A percentile compares a stretch with the other conserved stretches of the same genome.
phyloP scores from a whole-genome alignment of 2,797 vertebrate species.

The Lepus oiostolus region DNA sequence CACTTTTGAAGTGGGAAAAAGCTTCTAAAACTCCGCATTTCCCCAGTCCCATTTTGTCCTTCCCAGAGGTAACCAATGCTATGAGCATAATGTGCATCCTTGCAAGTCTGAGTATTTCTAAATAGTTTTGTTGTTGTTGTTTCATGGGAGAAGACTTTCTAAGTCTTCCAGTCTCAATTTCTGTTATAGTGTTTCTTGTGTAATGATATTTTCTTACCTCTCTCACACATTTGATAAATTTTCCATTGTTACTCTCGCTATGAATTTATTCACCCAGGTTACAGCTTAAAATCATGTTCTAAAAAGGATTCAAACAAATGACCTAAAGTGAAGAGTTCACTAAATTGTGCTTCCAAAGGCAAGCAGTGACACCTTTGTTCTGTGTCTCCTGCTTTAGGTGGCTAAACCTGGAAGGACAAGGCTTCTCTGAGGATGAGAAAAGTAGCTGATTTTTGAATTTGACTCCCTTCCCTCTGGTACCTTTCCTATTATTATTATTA shows the following conservation, averaged over 20 bases:
- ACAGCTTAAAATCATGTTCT: constrained; percentile 38
- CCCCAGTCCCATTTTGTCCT: background rate
- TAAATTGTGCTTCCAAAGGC: constrained; percentile 31
- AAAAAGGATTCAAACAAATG: background rate
- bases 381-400: background rate
- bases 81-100: background rate
- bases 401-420: background rate
- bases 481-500: too few relatives aligned
- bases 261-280: constrained; percentile 34
- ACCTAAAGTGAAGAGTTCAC: background rate
- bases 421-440: background rate
- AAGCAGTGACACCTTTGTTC: background rate
- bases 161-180: background rate
- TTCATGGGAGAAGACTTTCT: background rate
- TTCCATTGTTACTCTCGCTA: background rate
- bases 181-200: background rate
- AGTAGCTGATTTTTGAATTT: background rate
- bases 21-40: background rate
- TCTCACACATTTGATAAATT: constrained; percentile 41
- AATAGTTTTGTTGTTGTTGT: background rate
- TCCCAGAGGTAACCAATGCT: background rate
- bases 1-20: background rate
- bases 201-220: background rate
- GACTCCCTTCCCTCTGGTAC: background rate
- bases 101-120: constrained; percentile 16